A percentile compares a stretch with the other conserved stretches of the same genome.
phyloP scores from a whole-genome alignment of 2,113 vertebrate species.

The Eublepharis macularius region DNA sequence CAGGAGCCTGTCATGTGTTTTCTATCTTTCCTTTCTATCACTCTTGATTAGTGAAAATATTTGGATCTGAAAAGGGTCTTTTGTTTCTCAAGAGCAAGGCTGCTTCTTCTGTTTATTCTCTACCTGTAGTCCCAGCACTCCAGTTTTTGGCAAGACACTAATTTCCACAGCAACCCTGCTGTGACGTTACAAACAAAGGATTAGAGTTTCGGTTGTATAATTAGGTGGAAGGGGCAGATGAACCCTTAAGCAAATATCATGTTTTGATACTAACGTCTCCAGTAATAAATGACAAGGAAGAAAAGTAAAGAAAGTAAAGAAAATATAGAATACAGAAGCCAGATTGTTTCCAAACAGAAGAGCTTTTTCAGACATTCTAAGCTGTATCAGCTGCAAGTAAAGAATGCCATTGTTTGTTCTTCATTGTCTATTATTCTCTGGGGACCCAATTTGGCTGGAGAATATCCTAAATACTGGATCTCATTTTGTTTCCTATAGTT shows the following conservation, averaged over 20 bases:
- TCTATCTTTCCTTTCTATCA: conserved; percentile 35
- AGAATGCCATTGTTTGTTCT: conserved; percentile 31
- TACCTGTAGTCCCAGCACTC: conserved; percentile 54
- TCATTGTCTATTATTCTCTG: conserved; percentile 36
- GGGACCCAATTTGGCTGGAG: conserved; percentile 16
- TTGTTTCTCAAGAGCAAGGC: conserved; percentile 55
- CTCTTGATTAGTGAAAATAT: conserved; percentile 61
- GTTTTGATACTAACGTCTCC: conserved; percentile 43
- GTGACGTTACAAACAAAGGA: conserved; percentile 47
- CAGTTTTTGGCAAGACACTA: conserved; percentile 36
- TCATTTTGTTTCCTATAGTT: conserved; percentile 1
- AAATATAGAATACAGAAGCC: not conserved
- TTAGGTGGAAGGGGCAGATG: conserved; percentile 35
- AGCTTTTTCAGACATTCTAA: conserved; percentile 41
- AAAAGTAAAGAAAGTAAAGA: conserved; percentile 31
- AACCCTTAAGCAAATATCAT: conserved; percentile 49
- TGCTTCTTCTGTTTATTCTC: conserved; percentile 63
- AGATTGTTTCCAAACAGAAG: conserved; percentile 1
- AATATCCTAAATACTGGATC: conserved; percentile 5
- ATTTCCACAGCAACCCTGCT: conserved; percentile 57
- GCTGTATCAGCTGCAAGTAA: conserved; percentile 29
- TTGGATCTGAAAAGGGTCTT: conserved; percentile 52
- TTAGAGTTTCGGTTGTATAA: conserved; percentile 40
- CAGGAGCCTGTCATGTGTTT: conserved; percentile 19
- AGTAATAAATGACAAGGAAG: conserved; percentile 28